Conservation (phyloP, 2,888 invertebrate species). For the Protophormia terraenovae region DNA sequence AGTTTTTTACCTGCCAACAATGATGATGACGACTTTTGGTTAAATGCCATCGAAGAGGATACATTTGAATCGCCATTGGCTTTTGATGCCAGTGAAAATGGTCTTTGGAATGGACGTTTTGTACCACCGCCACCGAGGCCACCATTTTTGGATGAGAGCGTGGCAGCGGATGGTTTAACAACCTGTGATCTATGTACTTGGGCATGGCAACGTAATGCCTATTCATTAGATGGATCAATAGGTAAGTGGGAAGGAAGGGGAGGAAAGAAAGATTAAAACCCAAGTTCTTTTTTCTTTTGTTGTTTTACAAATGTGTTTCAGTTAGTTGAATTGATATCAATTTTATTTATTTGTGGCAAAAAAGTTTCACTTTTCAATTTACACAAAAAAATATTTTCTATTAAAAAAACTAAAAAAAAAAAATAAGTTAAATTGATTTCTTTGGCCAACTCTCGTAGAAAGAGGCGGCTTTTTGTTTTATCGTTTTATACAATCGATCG, state of each 20-base stretch:
- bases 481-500: slow-evolving; percentile 70
- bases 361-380: slow-evolving; percentile 65
- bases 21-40: slow-evolving; percentile 81
- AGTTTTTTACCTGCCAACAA: slow-evolving; percentile 74
- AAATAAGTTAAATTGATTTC: slow-evolving; percentile 16
- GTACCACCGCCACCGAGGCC: slow-evolving; percentile 87
- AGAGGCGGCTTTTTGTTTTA: slow-evolving; percentile 67
- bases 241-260: slow-evolving; percentile 82
- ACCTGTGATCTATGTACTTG: slow-evolving; percentile 89
- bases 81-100: slow-evolving; percentile 81
- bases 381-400: slow-evolving; percentile 38
- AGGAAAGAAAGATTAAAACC: slow-evolving; percentile 9
- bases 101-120: slow-evolving; percentile 82
- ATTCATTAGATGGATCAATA: slow-evolving; percentile 84
- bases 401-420: not conserved
- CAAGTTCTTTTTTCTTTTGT: slow-evolving; percentile 27
- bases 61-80: slow-evolving; percentile 81
- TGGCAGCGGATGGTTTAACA: slow-evolving; percentile 86
- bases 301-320: not conserved
- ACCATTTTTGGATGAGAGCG: slow-evolving; percentile 85
- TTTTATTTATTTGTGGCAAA: slow-evolving; percentile 4
- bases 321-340: not conserved
- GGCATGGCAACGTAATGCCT: slow-evolving; percentile 86
- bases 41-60: slow-evolving; percentile 81
- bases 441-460: slow-evolving; percentile 12